Percentiles rank a stretch among this genome's conserved stretches.
Conservation (phyloP, 2,797 vertebrate species). For the Rousettus madagascariensis region DNA sequence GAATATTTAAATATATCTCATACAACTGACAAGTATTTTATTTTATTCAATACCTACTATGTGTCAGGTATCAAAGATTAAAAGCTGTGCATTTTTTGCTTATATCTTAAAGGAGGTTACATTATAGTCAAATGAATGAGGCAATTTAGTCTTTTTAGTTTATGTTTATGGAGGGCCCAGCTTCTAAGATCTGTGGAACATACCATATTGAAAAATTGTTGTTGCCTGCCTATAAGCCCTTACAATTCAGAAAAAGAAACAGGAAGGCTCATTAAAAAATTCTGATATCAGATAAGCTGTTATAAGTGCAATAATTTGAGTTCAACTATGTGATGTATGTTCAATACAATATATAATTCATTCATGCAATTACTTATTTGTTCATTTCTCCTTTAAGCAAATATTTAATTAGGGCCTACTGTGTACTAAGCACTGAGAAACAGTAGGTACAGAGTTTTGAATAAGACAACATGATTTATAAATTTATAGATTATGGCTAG, state of each 20-base stretch:
- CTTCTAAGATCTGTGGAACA: neutral
- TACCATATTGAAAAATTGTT: neutral
- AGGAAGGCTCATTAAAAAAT: neutral
- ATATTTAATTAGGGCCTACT: neutral
- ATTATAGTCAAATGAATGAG: neutral
- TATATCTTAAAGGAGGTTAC: neutral
- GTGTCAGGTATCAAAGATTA: neutral
- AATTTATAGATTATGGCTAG: neutral
- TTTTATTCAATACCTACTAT: neutral
- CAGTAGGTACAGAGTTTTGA: neutral
- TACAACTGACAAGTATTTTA: neutral
- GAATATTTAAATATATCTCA: neutral
- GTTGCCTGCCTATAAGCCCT: neutral
- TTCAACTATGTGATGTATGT: neutral
- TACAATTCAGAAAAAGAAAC: neutral
- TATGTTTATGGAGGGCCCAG: neutral
- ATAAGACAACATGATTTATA: neutral
- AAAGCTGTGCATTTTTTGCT: neutral
- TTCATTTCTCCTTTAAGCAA: slow-evolving; percentile 7
- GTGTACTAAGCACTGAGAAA: neutral
- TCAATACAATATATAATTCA: slow-evolving; percentile 8
- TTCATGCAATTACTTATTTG: slow-evolving; percentile 3
- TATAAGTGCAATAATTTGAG: neutral
- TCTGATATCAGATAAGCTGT: neutral
- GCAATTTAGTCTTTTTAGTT: neutral